Evolutionary conservation across 2,113 vertebrate genomes (phyloP).

Genomic region (Tetrax tetrax): DNA sequence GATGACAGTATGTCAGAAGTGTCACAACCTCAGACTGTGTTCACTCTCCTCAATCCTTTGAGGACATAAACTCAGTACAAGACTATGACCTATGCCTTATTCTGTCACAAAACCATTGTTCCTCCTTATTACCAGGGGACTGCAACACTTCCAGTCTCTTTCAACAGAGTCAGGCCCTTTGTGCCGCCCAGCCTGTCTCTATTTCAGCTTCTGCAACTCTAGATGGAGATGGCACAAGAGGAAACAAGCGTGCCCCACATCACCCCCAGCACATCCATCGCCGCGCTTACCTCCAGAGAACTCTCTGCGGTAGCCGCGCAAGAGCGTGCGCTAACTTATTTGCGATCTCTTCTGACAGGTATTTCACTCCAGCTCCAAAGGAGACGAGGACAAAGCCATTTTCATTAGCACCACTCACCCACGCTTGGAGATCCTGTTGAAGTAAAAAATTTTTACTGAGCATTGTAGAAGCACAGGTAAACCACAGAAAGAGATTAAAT

Average conservation of each 20-base stretch:
- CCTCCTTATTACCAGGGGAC: neutral
- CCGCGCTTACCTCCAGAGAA: constrained; percentile 91
- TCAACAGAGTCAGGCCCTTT: neutral
- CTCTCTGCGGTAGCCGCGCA: constrained; percentile 88
- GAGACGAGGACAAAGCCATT: constrained; percentile 95
- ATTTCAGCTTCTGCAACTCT: neutral
- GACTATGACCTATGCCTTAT: neutral
- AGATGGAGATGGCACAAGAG: neutral
- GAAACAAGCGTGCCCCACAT: neutral
- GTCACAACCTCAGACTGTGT: no score
- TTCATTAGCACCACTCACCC: constrained; percentile 87
- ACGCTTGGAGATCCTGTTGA: constrained; percentile 86
- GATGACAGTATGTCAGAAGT: no score
- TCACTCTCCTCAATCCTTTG: no score
- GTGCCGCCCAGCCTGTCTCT: neutral
- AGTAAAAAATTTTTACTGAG: neutral
- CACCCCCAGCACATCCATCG: neutral
- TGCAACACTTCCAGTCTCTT: neutral
- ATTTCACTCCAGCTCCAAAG: constrained; percentile 97
- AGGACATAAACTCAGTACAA: neutral
- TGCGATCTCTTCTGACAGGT: constrained; percentile 93
- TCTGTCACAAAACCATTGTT: neutral
- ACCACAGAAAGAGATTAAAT: neutral
- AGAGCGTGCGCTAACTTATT: constrained; percentile 90
- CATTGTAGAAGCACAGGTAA: neutral